Evolutionary conservation across 2,113 vertebrate species (phyloP).

Genomic region (Lagopus leucura): DNA sequence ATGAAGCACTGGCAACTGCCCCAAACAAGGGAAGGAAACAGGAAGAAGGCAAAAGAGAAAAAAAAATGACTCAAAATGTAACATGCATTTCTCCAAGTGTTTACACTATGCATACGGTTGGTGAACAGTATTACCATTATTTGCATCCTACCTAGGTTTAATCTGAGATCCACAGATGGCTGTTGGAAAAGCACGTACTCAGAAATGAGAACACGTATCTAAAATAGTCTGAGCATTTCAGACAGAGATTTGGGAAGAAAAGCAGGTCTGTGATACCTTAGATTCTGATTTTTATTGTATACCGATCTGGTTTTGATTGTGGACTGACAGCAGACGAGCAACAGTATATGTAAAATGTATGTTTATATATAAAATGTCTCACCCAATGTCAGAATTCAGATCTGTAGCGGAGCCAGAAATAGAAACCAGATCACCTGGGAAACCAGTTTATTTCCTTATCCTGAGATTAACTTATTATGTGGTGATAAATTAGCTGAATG

Average conservation of each 20-base stretch:
- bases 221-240: neutral
- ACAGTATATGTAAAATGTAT: neutral
- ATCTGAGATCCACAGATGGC: neutral
- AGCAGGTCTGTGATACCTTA: neutral
- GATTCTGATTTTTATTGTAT: neutral
- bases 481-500: neutral
- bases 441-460: slow-evolving; percentile 25
- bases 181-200: neutral
- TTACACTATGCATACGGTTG: neutral
- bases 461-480: neutral
- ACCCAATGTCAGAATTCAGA: neutral
- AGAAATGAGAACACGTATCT: neutral
- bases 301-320: neutral
- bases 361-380: neutral
- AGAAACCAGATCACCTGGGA: slow-evolving; percentile 8
- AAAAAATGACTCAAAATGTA: neutral
- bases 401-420: neutral
- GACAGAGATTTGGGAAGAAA: neutral
- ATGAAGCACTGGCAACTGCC: neutral
- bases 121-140: neutral
- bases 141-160: neutral
- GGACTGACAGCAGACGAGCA: neutral
- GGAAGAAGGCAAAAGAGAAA: neutral
- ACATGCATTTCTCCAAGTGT: neutral
- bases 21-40: neutral